Evolutionary conservation across 53 echinoderm and acorn worm species (phyloP), one percentile per base, ranked within the genome.

Genomic region (Antedon mediterranea): DNA sequence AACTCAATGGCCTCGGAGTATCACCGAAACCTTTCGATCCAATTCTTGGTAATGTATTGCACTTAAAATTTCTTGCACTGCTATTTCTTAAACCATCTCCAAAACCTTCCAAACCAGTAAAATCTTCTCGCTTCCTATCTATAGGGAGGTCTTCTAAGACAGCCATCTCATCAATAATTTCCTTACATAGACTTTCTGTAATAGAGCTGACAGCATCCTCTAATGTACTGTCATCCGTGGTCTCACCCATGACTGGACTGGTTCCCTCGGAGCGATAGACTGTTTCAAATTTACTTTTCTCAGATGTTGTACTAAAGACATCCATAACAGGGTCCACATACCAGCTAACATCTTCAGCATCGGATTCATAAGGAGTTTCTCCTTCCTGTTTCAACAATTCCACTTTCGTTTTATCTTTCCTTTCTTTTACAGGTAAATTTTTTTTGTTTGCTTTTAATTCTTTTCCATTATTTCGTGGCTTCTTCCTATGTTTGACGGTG

Each of bases 161-260:
- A 30, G 85, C 83, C 43, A 80, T 84, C 34, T 98, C 98, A 31
- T 88, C 91, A 77, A 98, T 90, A 32, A 91, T 91, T 34, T 86
- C 90, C 43, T 90, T 88, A 43, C 98, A 98, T 20, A 98, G 82
- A 57, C 88, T 90, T 74, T 98, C 98, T 30, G 89, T 92, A 86
- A 98, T 84, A 14, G 90, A 89, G 77, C 84, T 89, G n/a, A 91
- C 98, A 42, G 98, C 91, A 73, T 98, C 92, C 43, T 98, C 92
- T 72, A 98, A 85, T 31, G 80, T 81, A 43, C 71, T 84, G 0
- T 88, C 88, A 79, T 78, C 82, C 15, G 37, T 41, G 31, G 79
- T 71, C 29, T 76, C 72, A 80, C 71, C 81, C 32, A 80, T 41
- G 29, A 26, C 34, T 18, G 85, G 80, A 32, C 80, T 76, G 27